These are phyloP conservation scores for Urechis unicinctus DNA, from an alignment of 2,888 invertebrate species.

Conservation along the genomic window DNA sequence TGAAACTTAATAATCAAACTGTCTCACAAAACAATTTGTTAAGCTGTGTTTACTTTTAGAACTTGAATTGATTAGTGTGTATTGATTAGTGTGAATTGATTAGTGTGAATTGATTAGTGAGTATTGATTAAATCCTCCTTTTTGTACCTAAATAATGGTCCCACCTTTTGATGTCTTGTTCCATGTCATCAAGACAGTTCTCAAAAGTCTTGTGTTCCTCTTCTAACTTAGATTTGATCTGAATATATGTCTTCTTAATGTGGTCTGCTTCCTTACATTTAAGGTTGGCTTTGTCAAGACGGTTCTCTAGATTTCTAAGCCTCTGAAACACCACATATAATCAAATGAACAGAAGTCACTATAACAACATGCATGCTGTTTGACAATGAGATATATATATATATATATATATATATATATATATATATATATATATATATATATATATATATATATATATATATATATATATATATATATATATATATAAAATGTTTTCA, in stretches of 20 bases:
- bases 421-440: not conserved
- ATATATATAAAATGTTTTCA: not conserved
- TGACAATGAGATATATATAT: no score
- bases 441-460: no score
- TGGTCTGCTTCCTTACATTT: constrained; percentile 51
- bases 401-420: not conserved
- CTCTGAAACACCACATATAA: constrained; percentile 22
- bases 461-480: not conserved
- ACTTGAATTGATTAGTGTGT: no score
- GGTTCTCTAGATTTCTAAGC: constrained; percentile 44
- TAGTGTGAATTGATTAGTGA: no score
- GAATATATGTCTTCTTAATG: constrained; percentile 46
- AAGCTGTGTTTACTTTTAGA: no score
- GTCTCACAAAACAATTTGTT: no score
- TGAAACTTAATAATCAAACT: no score
- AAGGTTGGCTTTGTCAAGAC: constrained; percentile 31
- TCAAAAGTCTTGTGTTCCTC: constrained; percentile 45
- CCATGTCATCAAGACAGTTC: constrained; percentile 43
- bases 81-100: no score
- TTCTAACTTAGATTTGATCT: constrained; percentile 46
- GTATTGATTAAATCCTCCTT: no score
- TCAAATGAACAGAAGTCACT: not conserved
- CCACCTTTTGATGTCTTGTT: constrained; percentile 38
- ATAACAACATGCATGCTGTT: not conserved
- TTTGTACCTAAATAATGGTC: no score